Evolutionary conservation across 2,797 vertebrate species (phyloP), one percentile per base, ranked within the genome.

Genomic region (Pipistrellus pygmaeus): DNA sequence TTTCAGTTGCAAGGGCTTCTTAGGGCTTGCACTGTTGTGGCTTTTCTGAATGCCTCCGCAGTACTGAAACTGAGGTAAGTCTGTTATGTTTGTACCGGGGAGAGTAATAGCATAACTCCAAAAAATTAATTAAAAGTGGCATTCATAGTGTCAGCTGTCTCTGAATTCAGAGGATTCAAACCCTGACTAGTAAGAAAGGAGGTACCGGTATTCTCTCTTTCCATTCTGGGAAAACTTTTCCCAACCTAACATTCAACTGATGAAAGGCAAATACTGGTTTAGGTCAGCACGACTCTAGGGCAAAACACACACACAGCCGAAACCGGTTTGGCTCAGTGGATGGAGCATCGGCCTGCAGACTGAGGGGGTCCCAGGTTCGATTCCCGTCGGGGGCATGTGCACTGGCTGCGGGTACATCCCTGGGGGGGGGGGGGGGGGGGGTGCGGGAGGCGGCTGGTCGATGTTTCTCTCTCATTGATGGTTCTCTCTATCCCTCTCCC

Each of bases 171-270:
- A 5, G 32, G 44, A 68, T 51, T 84, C 71, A 86, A 57, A 57
- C 64, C 64, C 44, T 86, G 68, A 77, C 21, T 18, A 57, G 55
- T 68, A 92, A 69, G 69, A 72, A 86, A 81, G 60, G 18, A n/a
- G 32, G 38, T 55, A 48, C 23, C 46, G 60, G 17, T 2, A n/a
- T 38, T 14, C 2, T 66, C 68, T 85, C 68, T 80, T 35, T 57
- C 38, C 78, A 69, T 85, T 82, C 75, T 86, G 55, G 77, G 17
- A 92, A 85, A 85, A 82, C 32, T 86, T 86, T 66, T 35, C 80
- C 78, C 14, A 21, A 32, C 66, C n/a, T n/a, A 11, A 80, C 51
- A 57, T 5, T 64, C 51, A 88, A 44, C 5, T 17, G 46, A 76
- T 55, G 35, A 80, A 69, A 51, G 15, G 30, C 35, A 68, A 80